These are phyloP conservation scores for Sinhomidia bicolor DNA, from an alignment of 2,888 invertebrate species.

Conservation along the genomic window DNA sequence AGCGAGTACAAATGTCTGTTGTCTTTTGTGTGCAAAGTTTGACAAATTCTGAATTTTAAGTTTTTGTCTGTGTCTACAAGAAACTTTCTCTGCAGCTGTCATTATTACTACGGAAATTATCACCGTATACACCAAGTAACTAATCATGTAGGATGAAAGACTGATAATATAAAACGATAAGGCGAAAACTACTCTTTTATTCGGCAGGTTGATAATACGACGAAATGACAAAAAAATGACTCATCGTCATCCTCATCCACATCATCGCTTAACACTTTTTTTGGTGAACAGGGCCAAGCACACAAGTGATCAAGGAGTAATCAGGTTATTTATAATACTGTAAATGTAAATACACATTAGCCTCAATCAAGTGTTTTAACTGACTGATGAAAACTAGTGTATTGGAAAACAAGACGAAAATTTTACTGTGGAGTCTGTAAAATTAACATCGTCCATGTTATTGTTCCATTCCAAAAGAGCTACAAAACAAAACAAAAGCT, in stretches of 20 bases:
- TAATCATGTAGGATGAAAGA: background rate
- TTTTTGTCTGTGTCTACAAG: too few species aligned
- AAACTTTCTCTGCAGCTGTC: too few species aligned
- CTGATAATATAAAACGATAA: background rate
- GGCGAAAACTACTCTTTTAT: background rate
- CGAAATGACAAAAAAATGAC: background rate
- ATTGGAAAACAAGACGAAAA: background rate
- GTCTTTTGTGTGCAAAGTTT: too few species aligned
- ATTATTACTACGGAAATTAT: too few species aligned
- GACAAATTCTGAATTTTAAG: too few species aligned
- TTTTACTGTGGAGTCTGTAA: background rate
- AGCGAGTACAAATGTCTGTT: background rate
- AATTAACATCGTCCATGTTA: background rate
- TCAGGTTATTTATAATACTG: too few species aligned
- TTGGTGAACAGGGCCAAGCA: background rate
- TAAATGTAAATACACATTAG: too few species aligned
- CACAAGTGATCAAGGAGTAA: background rate
- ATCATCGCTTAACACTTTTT: background rate
- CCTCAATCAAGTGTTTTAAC: too few species aligned
- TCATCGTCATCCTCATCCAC: background rate
- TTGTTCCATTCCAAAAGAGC: background rate
- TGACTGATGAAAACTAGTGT: background rate
- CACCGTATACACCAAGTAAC: too few species aligned
- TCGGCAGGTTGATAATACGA: background rate
- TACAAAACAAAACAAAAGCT: background rate